phyloP scores from a whole-genome alignment of 2,113 vertebrate genomes.

The Acanthochromis polyacanthus region DNA sequence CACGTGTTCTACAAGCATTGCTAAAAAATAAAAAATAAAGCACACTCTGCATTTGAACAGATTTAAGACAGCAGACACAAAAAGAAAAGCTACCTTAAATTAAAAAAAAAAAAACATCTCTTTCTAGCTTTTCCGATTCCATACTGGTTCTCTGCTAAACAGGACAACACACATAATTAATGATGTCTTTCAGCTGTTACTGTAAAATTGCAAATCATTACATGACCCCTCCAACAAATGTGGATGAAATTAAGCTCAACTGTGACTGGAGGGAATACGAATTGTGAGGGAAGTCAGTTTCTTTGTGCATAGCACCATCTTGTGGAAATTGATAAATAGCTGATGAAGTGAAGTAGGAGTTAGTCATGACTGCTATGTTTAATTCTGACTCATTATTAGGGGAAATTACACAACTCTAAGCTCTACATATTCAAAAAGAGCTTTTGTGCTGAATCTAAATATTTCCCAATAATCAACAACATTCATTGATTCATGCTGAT shows the following conservation, averaged over 20 bases:
- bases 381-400: too few relatives aligned
- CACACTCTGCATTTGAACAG: neutral
- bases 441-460: too few relatives aligned
- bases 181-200: neutral
- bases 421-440: too few relatives aligned
- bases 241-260: neutral
- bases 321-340: slow-evolving; percentile 15
- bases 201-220: neutral
- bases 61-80: neutral
- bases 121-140: neutral
- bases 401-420: too few relatives aligned
- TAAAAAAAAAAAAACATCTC: neutral
- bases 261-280: neutral
- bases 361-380: too few relatives aligned
- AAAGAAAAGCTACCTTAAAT: neutral
- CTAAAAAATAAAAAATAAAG: neutral
- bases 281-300: neutral
- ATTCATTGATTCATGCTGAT: too few relatives aligned
- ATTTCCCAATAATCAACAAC: too few relatives aligned
- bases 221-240: neutral
- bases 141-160: neutral
- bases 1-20: neutral
- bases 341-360: neutral
- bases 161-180: neutral
- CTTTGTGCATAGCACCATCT: slow-evolving; percentile 62